Base-by-base conservation (phyloP, 2,888 invertebrate species). In the Aspidiotus destructor region DNA sequence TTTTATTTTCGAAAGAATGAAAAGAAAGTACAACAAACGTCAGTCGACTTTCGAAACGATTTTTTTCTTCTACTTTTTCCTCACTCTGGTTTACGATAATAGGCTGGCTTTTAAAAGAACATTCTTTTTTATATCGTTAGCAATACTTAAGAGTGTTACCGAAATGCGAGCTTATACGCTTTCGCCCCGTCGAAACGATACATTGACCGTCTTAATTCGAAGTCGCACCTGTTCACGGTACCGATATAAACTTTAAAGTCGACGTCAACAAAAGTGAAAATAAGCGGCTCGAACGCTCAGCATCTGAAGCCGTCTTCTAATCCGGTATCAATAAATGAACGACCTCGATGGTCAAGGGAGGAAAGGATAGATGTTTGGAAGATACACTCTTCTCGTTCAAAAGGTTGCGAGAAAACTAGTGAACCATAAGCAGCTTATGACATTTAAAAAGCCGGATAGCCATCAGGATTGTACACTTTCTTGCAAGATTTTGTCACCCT, bases 81-180 rank as follows among this genome's bases (percentile, higher is more conserved):
- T 57, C 55, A 54, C 55, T 65, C 54, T 55, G 65, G 65, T 65
- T 65, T 65, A 65, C 57, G 65, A 65, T 65, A 65, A 65, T 65
- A 65, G 65, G 57, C 57, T 15, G 42, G 65, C 65, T 65, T 65
- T 65, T 65, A 65, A 65, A 65, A 65, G 55, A 65, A 65, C 65
- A 65, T 65, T 65, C 57, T 53, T 65, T 65, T 57, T 65, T 55
- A 55, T 65, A 55, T 48, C 48, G 48, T 48, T 48, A 48, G 48
- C 48, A 48, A 48, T 48, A 48, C 48, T 48, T 48, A 48, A 48
- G n/a, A 48, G 48, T 48, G 48, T 48, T 48, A 48, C 48, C 48
- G 48, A 48, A 48, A 11, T 28, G 28, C 28, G 28, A 28, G 28
- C 28, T 28, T 28, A 28, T 28, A 28, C 28, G 28, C 28, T 28